Evolutionary conservation across 2,113 vertebrate genomes (phyloP).

Genomic region (Paradoxurus hermaphroditus): DNA sequence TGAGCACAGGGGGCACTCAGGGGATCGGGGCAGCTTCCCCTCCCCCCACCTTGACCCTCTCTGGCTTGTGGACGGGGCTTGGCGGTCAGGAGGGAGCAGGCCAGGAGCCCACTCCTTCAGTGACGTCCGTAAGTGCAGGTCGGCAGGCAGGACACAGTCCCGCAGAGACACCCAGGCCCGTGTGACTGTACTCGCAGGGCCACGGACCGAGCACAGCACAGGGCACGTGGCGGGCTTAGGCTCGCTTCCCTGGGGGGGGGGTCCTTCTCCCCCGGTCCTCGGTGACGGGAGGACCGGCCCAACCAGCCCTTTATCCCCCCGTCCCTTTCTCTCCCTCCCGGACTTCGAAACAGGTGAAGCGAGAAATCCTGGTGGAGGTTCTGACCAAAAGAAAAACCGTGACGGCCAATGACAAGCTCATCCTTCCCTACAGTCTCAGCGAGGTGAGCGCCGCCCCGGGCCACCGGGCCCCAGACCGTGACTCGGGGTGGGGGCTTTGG

Average conservation of each 20-base stretch:
- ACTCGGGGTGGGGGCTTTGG: background rate
- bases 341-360: slow-evolving; percentile 88
- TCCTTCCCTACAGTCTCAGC: slow-evolving; percentile 95
- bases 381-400: slow-evolving; percentile 98
- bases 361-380: slow-evolving; percentile 95
- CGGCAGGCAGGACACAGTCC: background rate
- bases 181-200: background rate
- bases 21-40: background rate
- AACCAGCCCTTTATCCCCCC: background rate
- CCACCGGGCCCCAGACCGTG: too few species aligned
- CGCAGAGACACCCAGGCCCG: background rate
- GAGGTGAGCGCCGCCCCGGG: slow-evolving; percentile 84
- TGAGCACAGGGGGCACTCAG: too few species aligned
- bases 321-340: background rate
- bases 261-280: background rate
- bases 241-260: background rate
- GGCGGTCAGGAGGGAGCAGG: background rate
- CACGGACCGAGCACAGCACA: accelerated
- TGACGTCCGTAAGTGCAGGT: background rate
- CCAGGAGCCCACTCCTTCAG: background rate
- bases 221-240: accelerated
- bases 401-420: slow-evolving; percentile 97
- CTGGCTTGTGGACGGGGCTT: background rate
- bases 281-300: background rate
- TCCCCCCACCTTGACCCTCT: background rate